Evolutionary conservation across 2,888 invertebrate genomes (phyloP).

Genomic region (Idaea aversata): DNA sequence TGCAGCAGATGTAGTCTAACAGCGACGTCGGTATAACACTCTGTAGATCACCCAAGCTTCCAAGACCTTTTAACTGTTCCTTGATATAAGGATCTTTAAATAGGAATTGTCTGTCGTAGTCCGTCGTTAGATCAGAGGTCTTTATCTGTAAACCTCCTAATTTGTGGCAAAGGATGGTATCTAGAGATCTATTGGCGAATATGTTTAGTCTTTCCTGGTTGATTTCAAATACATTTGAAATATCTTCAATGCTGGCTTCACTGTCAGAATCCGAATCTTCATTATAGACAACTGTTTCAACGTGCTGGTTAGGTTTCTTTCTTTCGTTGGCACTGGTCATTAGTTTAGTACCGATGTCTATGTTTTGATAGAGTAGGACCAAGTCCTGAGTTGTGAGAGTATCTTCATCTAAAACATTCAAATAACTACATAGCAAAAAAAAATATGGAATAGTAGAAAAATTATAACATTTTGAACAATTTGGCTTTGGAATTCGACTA

Average conservation of each 20-base stretch:
- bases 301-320: slow-evolving; percentile 47
- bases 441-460: no score
- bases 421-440: no score
- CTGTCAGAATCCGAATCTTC: slow-evolving; percentile 59
- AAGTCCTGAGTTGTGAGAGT: slow-evolving; percentile 57
- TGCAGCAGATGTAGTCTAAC: slow-evolving; percentile 66
- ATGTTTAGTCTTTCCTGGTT: slow-evolving; percentile 63
- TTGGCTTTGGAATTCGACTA: no score
- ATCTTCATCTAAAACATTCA: slow-evolving; percentile 38
- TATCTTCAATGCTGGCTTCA: slow-evolving; percentile 58
- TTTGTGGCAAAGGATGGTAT: slow-evolving; percentile 60
- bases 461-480: no score
- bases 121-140: slow-evolving; percentile 37
- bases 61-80: slow-evolving; percentile 44
- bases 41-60: slow-evolving; percentile 40
- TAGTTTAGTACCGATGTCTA: slow-evolving; percentile 56
- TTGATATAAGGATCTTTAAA: slow-evolving; percentile 56
- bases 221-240: slow-evolving; percentile 46
- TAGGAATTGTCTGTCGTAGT: slow-evolving; percentile 48
- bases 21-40: slow-evolving; percentile 55
- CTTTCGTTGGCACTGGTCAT: slow-evolving; percentile 42
- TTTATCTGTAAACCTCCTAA: slow-evolving; percentile 53
- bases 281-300: slow-evolving; percentile 62
- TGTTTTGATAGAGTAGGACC: slow-evolving; percentile 66
- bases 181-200: slow-evolving; percentile 45